Evolutionary conservation across 2,797 vertebrate genomes (phyloP).

Genomic region (Rhinogobio ventralis): DNA sequence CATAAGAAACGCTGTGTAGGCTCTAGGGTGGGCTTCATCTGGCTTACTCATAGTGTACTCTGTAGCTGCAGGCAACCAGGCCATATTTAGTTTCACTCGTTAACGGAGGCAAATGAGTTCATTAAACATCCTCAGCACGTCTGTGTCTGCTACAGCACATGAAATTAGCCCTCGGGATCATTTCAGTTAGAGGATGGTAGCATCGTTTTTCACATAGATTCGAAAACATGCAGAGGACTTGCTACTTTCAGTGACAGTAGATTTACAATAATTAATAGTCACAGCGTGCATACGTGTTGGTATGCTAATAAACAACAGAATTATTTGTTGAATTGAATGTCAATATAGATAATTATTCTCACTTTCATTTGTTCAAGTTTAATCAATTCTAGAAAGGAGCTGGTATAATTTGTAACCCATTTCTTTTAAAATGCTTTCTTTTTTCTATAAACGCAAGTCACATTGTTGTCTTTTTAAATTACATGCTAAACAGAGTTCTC

Average conservation of each 20-base stretch:
- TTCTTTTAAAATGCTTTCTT: not conserved
- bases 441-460: not conserved
- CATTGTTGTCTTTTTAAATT: conserved; percentile 8
- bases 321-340: not conserved
- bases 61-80: conserved; percentile 19
- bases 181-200: not conserved
- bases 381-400: not conserved
- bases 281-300: not conserved
- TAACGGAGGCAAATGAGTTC: conserved; percentile 12
- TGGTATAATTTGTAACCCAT: not conserved
- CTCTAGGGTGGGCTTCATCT: not conserved
- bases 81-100: conserved; percentile 20
- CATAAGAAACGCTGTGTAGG: not conserved
- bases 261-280: not conserved
- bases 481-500: not conserved
- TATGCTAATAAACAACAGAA: not conserved
- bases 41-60: conserved; percentile 2
- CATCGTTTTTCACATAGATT: not conserved
- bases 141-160: not conserved
- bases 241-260: not conserved
- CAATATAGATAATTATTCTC: not conserved
- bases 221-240: not conserved
- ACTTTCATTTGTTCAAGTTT: not conserved
- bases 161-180: conserved; percentile 7
- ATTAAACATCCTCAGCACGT: conserved; percentile 21